Conservation (phyloP, 2,113 vertebrate genomes). For the Procavia capensis region DNA sequence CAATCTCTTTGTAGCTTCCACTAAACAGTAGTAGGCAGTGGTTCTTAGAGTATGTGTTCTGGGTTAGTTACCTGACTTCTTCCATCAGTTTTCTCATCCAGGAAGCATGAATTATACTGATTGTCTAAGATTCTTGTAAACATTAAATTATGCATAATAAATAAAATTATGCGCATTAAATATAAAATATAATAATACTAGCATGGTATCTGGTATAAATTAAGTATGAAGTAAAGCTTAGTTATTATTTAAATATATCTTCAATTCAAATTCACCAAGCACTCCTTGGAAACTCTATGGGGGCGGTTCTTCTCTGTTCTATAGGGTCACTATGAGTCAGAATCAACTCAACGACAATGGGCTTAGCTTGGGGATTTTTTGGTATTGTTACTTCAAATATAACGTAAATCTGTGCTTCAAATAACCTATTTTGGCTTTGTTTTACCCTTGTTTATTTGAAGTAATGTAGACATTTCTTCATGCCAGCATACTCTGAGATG, state of each 20-base stretch:
- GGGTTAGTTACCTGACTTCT: background rate
- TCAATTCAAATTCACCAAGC: too few relatives aligned
- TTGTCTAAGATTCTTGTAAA: background rate
- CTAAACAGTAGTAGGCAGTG: background rate
- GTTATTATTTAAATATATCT: background rate
- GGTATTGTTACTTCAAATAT: background rate
- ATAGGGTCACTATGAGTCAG: too few relatives aligned
- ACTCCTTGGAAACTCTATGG: too few relatives aligned
- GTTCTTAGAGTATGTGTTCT: background rate
- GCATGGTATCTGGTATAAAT: background rate
- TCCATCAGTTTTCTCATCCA: background rate
- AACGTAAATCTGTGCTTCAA: background rate
- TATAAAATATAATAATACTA: conserved; percentile 26
- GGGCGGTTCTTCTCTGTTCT: too few relatives aligned
- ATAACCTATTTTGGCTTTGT: background rate
- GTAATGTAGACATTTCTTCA: background rate
- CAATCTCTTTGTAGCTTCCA: background rate
- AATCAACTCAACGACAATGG: too few relatives aligned
- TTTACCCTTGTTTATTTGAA: background rate
- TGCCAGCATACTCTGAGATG: background rate
- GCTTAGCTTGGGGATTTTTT: too few relatives aligned
- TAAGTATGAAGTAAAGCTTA: background rate
- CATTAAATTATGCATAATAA: conserved; percentile 6
- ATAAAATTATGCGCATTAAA: background rate
- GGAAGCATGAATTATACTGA: background rate